phyloP scores from a whole-genome alignment of 2,888 invertebrate species.

The Dioctria rufipes region DNA sequence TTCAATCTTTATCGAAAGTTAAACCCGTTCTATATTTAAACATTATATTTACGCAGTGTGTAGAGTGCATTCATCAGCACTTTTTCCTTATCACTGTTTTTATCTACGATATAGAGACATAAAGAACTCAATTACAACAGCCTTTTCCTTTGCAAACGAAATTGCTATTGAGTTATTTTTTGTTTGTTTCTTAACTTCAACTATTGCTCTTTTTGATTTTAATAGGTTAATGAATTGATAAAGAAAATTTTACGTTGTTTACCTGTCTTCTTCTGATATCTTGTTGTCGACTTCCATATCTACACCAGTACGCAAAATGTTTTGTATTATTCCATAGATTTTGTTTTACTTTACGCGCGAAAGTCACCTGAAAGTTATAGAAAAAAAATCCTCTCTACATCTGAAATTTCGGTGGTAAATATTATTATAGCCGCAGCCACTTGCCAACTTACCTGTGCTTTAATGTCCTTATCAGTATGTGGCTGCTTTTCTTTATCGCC shows the following conservation, averaged over 20 bases:
- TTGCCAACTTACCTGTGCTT: constrained; percentile 75
- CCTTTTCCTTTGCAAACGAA: too few relatives aligned
- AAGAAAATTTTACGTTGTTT: constrained; percentile 64
- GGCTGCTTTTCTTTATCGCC: constrained; percentile 80
- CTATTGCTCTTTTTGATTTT: constrained; percentile 18
- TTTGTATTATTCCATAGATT: constrained; percentile 73
- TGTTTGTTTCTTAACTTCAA: constrained; percentile 1
- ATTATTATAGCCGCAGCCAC: background rate
- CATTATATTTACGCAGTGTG: too few relatives aligned
- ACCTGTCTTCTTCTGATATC: constrained; percentile 81
- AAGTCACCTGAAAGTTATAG: constrained; percentile 64
- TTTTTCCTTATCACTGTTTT: background rate
- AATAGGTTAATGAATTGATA: constrained; percentile 41
- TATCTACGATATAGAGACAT: background rate
- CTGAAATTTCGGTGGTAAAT: background rate
- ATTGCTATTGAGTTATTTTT: background rate
- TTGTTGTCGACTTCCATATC: constrained; percentile 79
- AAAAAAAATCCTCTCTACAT: background rate
- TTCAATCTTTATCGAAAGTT: too few relatives aligned
- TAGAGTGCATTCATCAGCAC: background rate
- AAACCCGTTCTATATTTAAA: too few relatives aligned
- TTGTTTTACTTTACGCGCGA: constrained; percentile 70
- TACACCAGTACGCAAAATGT: constrained; percentile 81
- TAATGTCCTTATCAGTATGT: constrained; percentile 79
- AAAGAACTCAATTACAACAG: too few relatives aligned